These are phyloP conservation scores for Oenanthe melanoleuca DNA, from an alignment of 2,113 vertebrate genomes.

Conservation along the genomic window DNA sequence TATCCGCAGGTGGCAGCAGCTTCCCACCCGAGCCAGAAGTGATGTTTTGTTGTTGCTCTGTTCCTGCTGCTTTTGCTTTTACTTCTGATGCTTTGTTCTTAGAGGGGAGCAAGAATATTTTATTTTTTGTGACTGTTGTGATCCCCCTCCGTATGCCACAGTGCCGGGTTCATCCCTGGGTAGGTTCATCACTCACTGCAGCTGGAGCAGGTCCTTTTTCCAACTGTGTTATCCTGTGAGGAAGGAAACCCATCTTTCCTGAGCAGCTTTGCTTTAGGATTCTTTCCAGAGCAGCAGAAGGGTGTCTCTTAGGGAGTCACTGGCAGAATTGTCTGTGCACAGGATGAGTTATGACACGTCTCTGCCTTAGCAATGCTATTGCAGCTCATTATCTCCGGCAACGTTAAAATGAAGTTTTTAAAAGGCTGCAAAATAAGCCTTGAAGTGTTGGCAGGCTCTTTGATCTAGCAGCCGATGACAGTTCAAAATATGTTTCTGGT, in stretches of 20 bases:
- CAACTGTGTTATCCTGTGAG: accelerated
- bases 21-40: neutral
- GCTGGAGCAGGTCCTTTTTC: neutral
- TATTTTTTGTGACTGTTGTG: neutral
- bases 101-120: neutral
- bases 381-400: constrained; percentile 40
- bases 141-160: accelerated
- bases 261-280: neutral
- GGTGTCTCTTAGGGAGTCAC: neutral
- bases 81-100: constrained; percentile 2
- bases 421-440: constrained; percentile 28
- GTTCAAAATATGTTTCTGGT: constrained; percentile 49
- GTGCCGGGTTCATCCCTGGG: neutral
- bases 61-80: neutral
- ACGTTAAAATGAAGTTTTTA: neutral
- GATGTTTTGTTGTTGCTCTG: neutral
- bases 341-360: neutral
- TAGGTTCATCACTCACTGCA: neutral
- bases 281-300: neutral
- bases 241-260: neutral
- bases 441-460: constrained; percentile 36
- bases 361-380: neutral
- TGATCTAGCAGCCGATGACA: constrained; percentile 38
- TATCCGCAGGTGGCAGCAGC: constrained; percentile 64
- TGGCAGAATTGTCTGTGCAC: neutral